phyloP scores from a whole-genome alignment of 2,797 vertebrate species.

The Syngnathus rostellatus region DNA sequence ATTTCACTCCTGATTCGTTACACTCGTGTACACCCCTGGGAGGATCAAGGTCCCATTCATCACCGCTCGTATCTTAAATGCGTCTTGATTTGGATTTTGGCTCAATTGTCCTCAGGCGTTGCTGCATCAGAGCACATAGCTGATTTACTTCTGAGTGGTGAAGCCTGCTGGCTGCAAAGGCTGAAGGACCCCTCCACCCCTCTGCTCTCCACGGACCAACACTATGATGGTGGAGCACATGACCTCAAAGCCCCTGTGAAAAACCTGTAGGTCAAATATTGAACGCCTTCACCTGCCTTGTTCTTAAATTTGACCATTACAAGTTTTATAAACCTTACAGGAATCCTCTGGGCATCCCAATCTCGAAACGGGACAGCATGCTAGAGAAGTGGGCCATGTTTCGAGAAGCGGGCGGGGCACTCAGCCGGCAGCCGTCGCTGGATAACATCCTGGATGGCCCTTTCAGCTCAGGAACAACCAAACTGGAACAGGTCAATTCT shows the following conservation, averaged over 20 bases:
- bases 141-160: conserved; percentile 79
- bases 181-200: conserved; percentile 62
- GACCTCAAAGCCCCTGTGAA: conserved; percentile 71
- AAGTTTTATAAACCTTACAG: conserved; percentile 46
- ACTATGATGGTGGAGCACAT: conserved; percentile 73
- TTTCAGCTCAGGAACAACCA: conserved; percentile 50
- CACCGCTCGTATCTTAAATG: neutral
- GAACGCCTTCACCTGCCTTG: too few species aligned
- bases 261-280: conserved; percentile 75
- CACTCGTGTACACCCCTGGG: too few species aligned
- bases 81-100: neutral
- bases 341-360: conserved; percentile 74
- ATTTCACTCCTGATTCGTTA: neutral
- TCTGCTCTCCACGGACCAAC: conserved; percentile 66
- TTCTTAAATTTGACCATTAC: neutral
- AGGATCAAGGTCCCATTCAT: neutral
- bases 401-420: conserved; percentile 72
- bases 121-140: conserved; percentile 78
- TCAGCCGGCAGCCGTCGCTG: conserved; percentile 73
- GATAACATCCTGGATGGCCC: conserved; percentile 70
- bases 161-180: conserved; percentile 76
- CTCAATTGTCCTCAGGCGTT: conserved; percentile 66
- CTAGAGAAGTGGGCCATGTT: conserved; percentile 93
- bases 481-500: conserved; percentile 78
- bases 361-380: conserved; percentile 89